phyloP scores from a whole-genome alignment of 2,797 vertebrate genomes.

The Lacerta bilineata region DNA sequence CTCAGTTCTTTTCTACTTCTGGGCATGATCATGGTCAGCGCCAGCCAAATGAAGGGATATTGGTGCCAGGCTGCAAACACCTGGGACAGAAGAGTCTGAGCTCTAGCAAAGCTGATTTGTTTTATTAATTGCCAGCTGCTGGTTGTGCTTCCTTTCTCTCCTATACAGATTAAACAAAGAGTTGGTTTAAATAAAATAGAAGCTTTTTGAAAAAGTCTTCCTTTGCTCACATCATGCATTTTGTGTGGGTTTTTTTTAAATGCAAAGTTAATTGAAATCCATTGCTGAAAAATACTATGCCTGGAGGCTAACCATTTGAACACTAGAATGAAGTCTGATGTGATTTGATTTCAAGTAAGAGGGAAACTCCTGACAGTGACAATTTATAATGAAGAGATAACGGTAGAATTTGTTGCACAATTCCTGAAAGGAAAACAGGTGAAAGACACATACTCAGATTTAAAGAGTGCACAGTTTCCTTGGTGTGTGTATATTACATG shows the following conservation, averaged over 20 bases:
- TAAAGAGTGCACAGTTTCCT: not conserved
- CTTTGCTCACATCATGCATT: slow-evolving; percentile 55
- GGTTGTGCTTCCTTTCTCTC: not conserved
- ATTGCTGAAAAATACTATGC: slow-evolving; percentile 64
- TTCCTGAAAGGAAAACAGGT: not conserved
- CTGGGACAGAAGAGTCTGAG: not conserved
- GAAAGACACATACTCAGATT: not conserved
- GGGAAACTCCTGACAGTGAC: slow-evolving; percentile 40
- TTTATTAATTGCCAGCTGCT: not conserved
- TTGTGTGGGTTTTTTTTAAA: too few species aligned
- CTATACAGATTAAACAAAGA: slow-evolving; percentile 3
- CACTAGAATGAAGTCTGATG: slow-evolving; percentile 44
- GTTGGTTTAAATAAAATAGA: slow-evolving; percentile 30
- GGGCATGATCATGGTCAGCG: not conserved
- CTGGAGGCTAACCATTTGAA: slow-evolving; percentile 59
- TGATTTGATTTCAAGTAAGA: slow-evolving; percentile 64
- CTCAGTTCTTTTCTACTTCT: not conserved
- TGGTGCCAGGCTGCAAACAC: slow-evolving; percentile 8
- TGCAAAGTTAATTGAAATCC: slow-evolving; percentile 62
- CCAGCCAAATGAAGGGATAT: not conserved
- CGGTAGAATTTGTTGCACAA: slow-evolving; percentile 37
- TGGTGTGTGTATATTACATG: not conserved
- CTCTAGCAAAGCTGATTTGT: not conserved
- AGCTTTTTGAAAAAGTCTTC: slow-evolving; percentile 48
- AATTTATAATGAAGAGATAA: slow-evolving; percentile 58